Evolutionary conservation across 2,113 vertebrate species (phyloP), one percentile per base, ranked within the genome.

Genomic region (Mesoclemmys tuberculata): DNA sequence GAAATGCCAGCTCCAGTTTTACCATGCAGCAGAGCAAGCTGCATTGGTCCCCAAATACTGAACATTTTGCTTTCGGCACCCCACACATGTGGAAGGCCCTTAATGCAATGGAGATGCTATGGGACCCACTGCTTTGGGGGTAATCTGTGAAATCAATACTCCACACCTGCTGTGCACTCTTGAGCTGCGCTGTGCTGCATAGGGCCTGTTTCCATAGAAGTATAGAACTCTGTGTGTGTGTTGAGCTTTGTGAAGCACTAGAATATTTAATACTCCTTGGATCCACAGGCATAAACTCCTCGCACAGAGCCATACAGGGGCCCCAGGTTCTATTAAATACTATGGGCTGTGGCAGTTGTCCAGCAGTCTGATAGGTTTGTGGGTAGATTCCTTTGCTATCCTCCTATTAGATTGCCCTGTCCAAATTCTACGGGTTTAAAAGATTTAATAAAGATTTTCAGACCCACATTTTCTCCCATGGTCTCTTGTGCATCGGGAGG

Each of bases 101-200:
- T 0, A 1, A 68, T n/a, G 35, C 51, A 54, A 77, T 0, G 0
- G 27, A 44, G 64, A 54, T 77, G 26, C 77, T 85, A 8, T 0
- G 0, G 87, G 35, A 82, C 75, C 0, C 0, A 8, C 55, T 35
- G 74, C 10, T 46, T 77, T 13, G 10, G 14, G 26, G 22, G 26
- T 24, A 46, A 26, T 77, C 74, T 6, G 78, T 24, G 2, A 46
- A 61, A 24, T 54, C 41, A 3, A 16, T 1, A 1, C 22, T 49
- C 44, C 74, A 68, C 9, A 22, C 0, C 6, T 4, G 22, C 13
- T 1, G 0, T 22, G 4, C 2, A 1, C 6, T 46, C 14, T 49
- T 22, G 11, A 27, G 83, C 71, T 80, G 2, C 29, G 31, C 81
- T 68, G n/a, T 24, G 77, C 55, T 26, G 31, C 35, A n/a, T 1